Base-by-base conservation (phyloP, 2,888 invertebrate genomes). In the Arrhopalites spinosus region DNA sequence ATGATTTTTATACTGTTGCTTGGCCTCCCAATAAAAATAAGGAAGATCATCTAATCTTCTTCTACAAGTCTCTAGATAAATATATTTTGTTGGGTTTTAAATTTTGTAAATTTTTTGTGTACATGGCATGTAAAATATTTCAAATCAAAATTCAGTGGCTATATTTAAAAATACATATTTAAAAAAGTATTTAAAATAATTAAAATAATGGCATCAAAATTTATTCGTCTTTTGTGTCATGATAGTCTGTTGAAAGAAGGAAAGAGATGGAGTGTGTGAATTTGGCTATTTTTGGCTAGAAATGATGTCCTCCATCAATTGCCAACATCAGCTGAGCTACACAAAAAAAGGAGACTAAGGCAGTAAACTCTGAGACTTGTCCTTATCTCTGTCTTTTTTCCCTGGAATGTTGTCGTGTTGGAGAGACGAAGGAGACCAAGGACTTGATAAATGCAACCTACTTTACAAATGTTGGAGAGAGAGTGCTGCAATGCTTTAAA, bases 401-500 rank as follows among this genome's bases (percentile, higher is more conserved):
- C 50, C 15, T n/a, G 3, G n/a, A 8, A 17, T 50, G 50, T 50
- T 15, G 45, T 15, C 15, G 50, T 50, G 50, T 2, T 25, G 59
- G 25, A 23, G 27, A 25, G 36, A 36, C 5, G 36, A 36, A 11
- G 36, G 36, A 36, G 36, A 36, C 25, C 13, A 25, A 61, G 13
- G 11, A 11, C 67, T 67, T 67, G 67, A 67, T 23, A 67, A 67
- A 67, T 67, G 29, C 25, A 67, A 45, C 67, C 67, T 45, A 67
- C 67, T 67, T 67, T 67, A 20, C 36, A 67, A 43, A 45, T 67
- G 23, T 43, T 45, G 67, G 59, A 25, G 25, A 27, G 13, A 25
- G 50, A 27, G 25, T 59, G 17, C 72, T 61, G 59, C 73, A 53
- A 59, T 61, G 47, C 29, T 73, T 70, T 70, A 70, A 70, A 70